phyloP scores from a whole-genome alignment of 1,140 invertebrate genomes.

The Phymorhynchus buccinoides region DNA sequence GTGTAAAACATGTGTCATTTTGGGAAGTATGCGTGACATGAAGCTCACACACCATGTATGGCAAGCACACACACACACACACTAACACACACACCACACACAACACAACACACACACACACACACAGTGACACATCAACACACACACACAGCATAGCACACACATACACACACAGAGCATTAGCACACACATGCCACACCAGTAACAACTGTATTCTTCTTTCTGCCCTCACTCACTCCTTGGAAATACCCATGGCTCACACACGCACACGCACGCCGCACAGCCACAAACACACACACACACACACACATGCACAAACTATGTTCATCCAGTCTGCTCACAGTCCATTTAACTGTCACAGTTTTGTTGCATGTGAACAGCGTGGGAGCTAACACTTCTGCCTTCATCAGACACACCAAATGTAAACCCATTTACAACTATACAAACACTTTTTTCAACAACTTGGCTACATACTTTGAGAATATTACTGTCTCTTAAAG shows the following conservation, averaged over 20 bases:
- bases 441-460: too few species aligned
- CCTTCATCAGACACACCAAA: too few species aligned
- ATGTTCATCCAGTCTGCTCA: not conserved
- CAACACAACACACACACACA: not conserved
- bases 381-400: too few species aligned
- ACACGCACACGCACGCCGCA: not conserved
- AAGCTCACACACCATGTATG: too few species aligned
- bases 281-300: not conserved
- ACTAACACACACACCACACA: not conserved
- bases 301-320: not conserved
- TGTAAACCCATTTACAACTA: not conserved
- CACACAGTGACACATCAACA: not conserved
- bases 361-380: too few species aligned
- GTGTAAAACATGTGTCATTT: too few species aligned
- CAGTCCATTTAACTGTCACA: too few species aligned
- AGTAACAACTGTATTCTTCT: not conserved
- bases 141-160: not conserved
- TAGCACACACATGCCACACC: not conserved
- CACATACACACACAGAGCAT: not conserved
- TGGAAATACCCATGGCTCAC: conserved; percentile 1
- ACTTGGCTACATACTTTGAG: too few species aligned
- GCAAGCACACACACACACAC: not conserved
- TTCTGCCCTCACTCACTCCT: not conserved
- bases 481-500: too few species aligned
- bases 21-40: too few species aligned